Conservation (phyloP, 2,888 invertebrate species). For the Dryococelus australis region DNA sequence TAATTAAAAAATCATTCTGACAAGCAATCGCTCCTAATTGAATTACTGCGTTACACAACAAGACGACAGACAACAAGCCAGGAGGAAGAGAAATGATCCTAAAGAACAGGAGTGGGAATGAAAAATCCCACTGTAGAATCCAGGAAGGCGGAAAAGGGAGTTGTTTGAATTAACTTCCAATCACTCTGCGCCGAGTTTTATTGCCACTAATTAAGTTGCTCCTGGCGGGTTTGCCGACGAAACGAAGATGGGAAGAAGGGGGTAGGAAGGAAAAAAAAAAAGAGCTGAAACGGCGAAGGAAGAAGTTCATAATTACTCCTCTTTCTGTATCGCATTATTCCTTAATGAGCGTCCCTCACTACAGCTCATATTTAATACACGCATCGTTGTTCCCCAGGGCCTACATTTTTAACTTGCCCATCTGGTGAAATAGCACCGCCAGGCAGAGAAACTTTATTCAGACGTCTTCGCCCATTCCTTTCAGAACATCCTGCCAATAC, state of each 20-base stretch:
- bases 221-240: neutral
- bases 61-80: neutral
- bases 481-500: too few relatives aligned
- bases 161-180: neutral
- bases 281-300: neutral
- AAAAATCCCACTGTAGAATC: neutral
- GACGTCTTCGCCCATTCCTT: too few relatives aligned
- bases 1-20: neutral
- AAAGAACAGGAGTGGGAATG: neutral
- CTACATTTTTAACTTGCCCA: too few relatives aligned
- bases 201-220: slow-evolving; percentile 1
- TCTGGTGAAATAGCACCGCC: too few relatives aligned
- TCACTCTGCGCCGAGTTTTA: neutral
- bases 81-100: neutral
- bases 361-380: slow-evolving; percentile 3
- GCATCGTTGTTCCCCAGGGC: neutral
- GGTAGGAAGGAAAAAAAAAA: neutral
- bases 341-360: slow-evolving; percentile 16
- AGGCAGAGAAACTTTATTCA: too few relatives aligned
- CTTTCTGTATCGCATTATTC: slow-evolving; percentile 3
- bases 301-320: slow-evolving; percentile 1
- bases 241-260: neutral
- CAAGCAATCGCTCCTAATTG: neutral
- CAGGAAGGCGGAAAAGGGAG: neutral
- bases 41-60: neutral